phyloP scores from a whole-genome alignment of 2,113 vertebrate genomes.

The Leptocoma aspasia region DNA sequence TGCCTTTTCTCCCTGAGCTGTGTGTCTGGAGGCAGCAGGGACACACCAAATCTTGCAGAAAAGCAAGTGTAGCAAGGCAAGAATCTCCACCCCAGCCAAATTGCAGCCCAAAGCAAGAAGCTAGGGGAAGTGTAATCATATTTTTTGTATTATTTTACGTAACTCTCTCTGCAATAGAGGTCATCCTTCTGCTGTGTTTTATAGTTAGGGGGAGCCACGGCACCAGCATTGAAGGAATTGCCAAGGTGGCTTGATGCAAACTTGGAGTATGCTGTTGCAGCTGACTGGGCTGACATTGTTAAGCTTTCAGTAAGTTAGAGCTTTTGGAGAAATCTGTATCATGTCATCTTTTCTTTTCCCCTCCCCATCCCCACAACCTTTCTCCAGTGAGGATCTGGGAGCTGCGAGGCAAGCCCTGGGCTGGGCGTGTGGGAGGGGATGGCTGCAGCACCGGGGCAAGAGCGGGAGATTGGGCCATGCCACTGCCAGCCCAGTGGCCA shows the following conservation, averaged over 20 bases:
- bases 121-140: constrained; percentile 1
- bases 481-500: rapidly evolving
- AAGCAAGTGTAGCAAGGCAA: not conserved
- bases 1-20: not conserved
- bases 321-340: constrained; percentile 58
- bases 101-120: not conserved
- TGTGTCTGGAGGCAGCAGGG: not conserved
- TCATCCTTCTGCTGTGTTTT: constrained; percentile 62
- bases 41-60: not conserved
- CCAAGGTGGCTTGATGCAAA: constrained; percentile 89
- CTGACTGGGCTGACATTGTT: constrained; percentile 90
- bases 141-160: constrained; percentile 47
- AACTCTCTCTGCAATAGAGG: constrained; percentile 55
- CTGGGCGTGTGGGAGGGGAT: not conserved
- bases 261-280: constrained; percentile 87
- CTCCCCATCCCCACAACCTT: constrained; percentile 39
- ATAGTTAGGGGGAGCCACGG: constrained; percentile 89
- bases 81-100: not conserved
- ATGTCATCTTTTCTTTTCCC: constrained; percentile 40
- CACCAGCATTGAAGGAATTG: constrained; percentile 89
- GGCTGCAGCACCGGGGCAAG: not conserved
- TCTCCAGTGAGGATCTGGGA: constrained; percentile 35
- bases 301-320: constrained; percentile 87
- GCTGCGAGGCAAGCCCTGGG: not conserved
- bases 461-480: not conserved